These are phyloP conservation scores for Tipula unca DNA, from an alignment of 2,888 invertebrate species.

Conservation along the genomic window DNA sequence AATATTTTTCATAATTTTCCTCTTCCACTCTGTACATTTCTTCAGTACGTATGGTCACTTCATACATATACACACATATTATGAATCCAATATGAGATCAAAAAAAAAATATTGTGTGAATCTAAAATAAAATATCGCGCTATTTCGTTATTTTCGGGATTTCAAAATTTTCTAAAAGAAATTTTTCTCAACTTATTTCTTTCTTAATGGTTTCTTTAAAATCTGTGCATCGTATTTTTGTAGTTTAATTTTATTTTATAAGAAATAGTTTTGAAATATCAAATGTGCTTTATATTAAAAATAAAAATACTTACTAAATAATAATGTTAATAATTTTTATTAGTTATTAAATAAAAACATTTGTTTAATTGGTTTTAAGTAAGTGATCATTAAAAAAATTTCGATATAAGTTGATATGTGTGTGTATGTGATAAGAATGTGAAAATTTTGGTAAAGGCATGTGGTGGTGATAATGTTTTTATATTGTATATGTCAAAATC, in stretches of 20 bases:
- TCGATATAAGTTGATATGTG: background rate
- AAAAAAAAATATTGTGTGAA: background rate
- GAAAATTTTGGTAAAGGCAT: background rate
- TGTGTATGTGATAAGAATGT: background rate
- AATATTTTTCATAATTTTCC: too few relatives aligned
- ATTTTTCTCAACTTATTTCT: background rate
- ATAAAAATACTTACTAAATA: background rate
- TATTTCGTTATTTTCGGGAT: background rate
- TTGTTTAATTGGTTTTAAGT: background rate
- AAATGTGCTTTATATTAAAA: background rate
- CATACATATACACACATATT: background rate
- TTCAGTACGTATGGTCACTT: background rate
- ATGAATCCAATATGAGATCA: background rate
- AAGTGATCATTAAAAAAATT: background rate
- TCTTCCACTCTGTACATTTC: background rate
- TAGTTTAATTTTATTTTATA: background rate
- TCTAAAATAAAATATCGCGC: background rate
- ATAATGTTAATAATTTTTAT: background rate
- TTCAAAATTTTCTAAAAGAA: background rate
- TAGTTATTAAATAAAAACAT: background rate
- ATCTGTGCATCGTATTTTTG: background rate
- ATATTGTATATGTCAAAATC: background rate
- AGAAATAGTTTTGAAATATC: background rate
- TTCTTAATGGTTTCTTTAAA: background rate
- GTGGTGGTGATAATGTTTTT: background rate